These are phyloP conservation scores for Coptodon rendalli DNA, from an alignment of 2,113 vertebrate genomes.

Conservation along the genomic window DNA sequence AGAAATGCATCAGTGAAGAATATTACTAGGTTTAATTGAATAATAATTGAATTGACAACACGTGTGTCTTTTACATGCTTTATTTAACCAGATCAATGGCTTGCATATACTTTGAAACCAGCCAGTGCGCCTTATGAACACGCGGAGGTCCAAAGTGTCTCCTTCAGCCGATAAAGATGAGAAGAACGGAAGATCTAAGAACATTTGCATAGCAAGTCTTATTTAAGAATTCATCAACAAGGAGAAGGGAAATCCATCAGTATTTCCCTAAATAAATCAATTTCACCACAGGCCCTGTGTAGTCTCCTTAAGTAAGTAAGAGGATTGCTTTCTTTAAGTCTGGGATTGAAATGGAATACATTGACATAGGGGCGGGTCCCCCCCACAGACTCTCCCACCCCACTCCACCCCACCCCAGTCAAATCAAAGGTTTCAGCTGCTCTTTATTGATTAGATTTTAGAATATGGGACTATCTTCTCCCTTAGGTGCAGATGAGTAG, in stretches of 20 bases:
- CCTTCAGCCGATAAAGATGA: not conserved
- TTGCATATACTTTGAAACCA: not conserved
- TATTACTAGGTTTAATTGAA: not conserved
- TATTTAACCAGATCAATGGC: not conserved
- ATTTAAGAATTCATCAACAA: slow-evolving; percentile 55
- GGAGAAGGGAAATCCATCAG: slow-evolving; percentile 29
- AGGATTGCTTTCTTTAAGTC: slow-evolving; percentile 69
- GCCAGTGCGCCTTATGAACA: not conserved
- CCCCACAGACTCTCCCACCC: slow-evolving; percentile 4
- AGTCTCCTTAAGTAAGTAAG: slow-evolving; percentile 62
- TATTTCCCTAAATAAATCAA: slow-evolving; percentile 64
- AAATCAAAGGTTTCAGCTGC: slow-evolving; percentile 71
- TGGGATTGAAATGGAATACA: slow-evolving; percentile 69
- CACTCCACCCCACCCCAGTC: slow-evolving; percentile 43
- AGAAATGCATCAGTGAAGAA: not conserved
- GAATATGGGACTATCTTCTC: slow-evolving; percentile 66
- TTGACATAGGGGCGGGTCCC: slow-evolving; percentile 57
- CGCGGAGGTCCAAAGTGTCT: not conserved
- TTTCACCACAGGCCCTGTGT: slow-evolving; percentile 33
- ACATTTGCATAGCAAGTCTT: slow-evolving; percentile 44
- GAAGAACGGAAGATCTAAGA: not conserved
- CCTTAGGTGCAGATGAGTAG: slow-evolving; percentile 66
- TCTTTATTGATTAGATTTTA: slow-evolving; percentile 72
- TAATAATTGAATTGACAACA: not conserved
- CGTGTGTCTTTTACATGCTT: not conserved